These are phyloP conservation scores for human DNA, from an alignment of 2,113 vertebrate genomes.

Conservation along the genomic window GRCh38 chr3:63779501-63780000, in stretches of 20 bases:
- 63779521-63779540: background rate
- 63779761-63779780: background rate
- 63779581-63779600: background rate
- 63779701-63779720: background rate
- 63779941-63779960: conserved; percentile 58
- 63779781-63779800: background rate
- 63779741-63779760: background rate
- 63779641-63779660: background rate
- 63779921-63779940: conserved; percentile 77
- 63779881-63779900: conserved; percentile 60
- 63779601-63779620: background rate
- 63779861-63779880: conserved; percentile 61
- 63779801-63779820: background rate
- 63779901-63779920: conserved; percentile 62
- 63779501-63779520: background rate
- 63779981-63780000: no score
- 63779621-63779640: background rate
- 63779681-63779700: background rate
- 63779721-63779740: background rate
- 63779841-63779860: conserved; percentile 71
- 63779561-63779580: background rate
- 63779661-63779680: background rate
- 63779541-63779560: fast-evolving
- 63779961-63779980: background rate
- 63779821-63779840: conserved; percentile 66